Percentiles rank a stretch among this genome's conserved stretches.
Evolutionary conservation across 2,888 invertebrate genomes (phyloP).

Genomic region (Liodrosophila aerea): DNA sequence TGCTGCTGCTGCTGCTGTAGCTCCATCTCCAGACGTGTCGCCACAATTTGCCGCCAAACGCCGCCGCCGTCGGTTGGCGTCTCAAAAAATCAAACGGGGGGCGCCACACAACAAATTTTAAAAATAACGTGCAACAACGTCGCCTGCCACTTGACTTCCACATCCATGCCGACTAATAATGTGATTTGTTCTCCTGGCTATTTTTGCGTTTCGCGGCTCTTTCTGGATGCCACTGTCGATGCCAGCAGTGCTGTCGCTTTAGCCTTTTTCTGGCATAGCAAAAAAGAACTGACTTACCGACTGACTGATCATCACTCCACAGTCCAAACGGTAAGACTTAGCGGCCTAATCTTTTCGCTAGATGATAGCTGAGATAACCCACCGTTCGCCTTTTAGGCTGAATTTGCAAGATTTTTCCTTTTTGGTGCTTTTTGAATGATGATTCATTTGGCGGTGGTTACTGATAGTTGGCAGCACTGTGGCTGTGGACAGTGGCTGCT

Average conservation of each 20-base stretch:
- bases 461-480: neutral
- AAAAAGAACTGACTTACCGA: no score
- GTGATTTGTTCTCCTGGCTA: constrained; percentile 65
- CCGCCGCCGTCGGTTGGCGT: constrained; percentile 66
- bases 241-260: neutral
- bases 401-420: no score
- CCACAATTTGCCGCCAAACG: constrained; percentile 79
- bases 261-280: no score
- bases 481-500: neutral
- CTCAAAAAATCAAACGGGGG: constrained; percentile 70
- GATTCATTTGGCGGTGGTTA: no score
- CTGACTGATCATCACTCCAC: no score
- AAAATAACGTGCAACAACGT: constrained; percentile 64
- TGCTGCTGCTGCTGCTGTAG: constrained; percentile 55
- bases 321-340: no score
- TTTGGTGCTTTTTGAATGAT: no score
- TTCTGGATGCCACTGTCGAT: neutral
- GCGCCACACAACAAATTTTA: constrained; percentile 45
- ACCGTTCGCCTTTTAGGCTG: no score
- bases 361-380: no score
- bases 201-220: constrained; percentile 43
- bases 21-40: constrained; percentile 77
- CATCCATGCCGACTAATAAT: constrained; percentile 55
- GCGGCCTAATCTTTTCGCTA: no score
- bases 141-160: constrained; percentile 10